Evolutionary conservation across 2,113 vertebrate genomes (phyloP).

Genomic region (Uria lomvia): DNA sequence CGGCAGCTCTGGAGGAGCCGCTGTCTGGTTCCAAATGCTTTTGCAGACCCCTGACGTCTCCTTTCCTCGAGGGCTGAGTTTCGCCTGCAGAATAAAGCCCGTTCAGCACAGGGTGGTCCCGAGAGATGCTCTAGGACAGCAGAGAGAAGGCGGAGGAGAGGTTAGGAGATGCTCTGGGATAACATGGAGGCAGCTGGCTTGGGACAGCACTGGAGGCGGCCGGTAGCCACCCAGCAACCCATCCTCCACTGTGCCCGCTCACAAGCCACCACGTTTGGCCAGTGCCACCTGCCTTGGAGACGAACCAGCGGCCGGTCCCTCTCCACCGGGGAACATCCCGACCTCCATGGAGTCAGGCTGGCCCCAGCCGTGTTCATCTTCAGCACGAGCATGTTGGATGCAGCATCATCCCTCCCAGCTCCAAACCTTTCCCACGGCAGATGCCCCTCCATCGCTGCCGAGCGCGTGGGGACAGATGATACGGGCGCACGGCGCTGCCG

Average conservation of each 20-base stretch:
- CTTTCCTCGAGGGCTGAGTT: background rate
- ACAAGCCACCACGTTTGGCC: background rate
- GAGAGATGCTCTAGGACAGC: background rate
- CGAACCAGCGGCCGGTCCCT: too few relatives aligned
- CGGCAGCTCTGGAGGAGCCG: background rate
- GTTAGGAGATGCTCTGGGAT: background rate
- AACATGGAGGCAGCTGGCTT: too few relatives aligned
- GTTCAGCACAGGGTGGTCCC: background rate
- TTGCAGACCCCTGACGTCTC: accelerated
- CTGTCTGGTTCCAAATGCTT: background rate
- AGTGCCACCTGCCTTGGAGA: background rate
- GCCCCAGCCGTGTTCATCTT: accelerated
- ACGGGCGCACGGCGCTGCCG: accelerated
- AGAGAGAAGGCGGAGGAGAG: background rate
- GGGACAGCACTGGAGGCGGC: too few relatives aligned
- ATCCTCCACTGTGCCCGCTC: background rate
- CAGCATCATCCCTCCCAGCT: background rate
- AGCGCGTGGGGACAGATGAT: accelerated
- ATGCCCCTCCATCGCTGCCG: background rate
- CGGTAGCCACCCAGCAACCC: background rate
- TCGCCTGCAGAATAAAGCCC: background rate
- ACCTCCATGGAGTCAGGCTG: accelerated
- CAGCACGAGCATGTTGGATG: accelerated
- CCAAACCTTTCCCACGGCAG: accelerated
- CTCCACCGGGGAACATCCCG: background rate